Evolutionary conservation across 2,797 vertebrate species (phyloP), one percentile per base, ranked within the genome.

Genomic region (Peromyscus attwateri): DNA sequence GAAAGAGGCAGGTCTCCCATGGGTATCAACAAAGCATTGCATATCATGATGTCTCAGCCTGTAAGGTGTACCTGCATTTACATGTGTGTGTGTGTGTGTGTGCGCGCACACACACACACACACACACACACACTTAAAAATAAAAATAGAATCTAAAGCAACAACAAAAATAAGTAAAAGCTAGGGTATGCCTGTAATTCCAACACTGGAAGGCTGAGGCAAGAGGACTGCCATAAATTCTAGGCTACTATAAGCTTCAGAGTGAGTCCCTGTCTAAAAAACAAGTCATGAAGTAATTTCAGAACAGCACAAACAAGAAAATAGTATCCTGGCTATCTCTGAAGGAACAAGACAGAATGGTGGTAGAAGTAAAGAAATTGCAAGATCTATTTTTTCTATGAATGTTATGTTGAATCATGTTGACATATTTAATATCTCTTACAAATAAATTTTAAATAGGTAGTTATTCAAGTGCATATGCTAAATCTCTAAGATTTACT

Each of bases 251-350:
- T 27, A 40, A 37, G 55, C n/a, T 89, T 89, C 87, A 77, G 87
- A 89, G 40, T 62, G 29, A 89, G 40, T 77, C 2, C 19, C 29
- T 57, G 9, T 62, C 57, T 85, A 40, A 49, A 85, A 70, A 60
- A 21, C 37, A 89, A 92, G 62, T 31, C 73, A 87, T 46, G 17
- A 94, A 84, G 25, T 89, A 94, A 94, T 43, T 95, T 97, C 46
- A 92, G 87, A 93, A 77, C 75, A n/a, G 70, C 77, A 88, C 46
- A 89, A n/a, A 64, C 11, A 40, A 76, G 87, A 71, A 87, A 76
- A 34, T 27, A 70, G n/a, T 31, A 60, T 55, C 21, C 77, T 71
- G n/a, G 13, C 75, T 71, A 55, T 49, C 11, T 29, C 60, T 71
- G 25, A 14, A 34, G 31, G 11, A 83, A 80, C 1, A 46, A 10